phyloP scores from a whole-genome alignment of 2,888 invertebrate species.

The Rhyacophila evoluta region DNA sequence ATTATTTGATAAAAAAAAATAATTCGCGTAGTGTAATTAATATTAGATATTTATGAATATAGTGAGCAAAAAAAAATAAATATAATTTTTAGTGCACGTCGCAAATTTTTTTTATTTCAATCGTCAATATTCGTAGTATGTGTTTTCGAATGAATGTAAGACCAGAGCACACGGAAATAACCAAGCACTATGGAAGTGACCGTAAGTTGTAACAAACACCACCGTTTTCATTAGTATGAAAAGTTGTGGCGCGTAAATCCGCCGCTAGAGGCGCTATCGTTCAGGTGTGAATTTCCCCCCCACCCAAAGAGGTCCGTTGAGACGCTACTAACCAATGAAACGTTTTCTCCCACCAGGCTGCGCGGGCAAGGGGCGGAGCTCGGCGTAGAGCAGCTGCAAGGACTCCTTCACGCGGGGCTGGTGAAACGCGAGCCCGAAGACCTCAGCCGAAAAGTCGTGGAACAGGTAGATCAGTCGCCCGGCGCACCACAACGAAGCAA shows the following conservation, averaged over 20 bases:
- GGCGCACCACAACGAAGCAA: constrained; percentile 70
- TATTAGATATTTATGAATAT: too few species aligned
- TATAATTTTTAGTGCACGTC: too few species aligned
- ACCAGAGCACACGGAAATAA: neutral
- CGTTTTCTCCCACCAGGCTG: constrained; percentile 62
- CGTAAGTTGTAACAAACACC: neutral
- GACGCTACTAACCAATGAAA: constrained; percentile 10
- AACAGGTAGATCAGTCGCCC: constrained; percentile 70
- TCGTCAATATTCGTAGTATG: too few species aligned
- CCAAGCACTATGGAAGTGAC: neutral
- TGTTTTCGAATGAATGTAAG: too few species aligned
- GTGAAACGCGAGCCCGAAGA: constrained; percentile 88
- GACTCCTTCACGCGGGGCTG: constrained; percentile 75
- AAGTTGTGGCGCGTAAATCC: neutral
- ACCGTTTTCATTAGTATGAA: neutral
- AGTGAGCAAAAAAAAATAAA: too few species aligned
- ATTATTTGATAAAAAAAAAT: too few species aligned
- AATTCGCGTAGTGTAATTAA: too few species aligned
- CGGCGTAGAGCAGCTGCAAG: constrained; percentile 69
- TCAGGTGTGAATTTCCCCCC: constrained; percentile 1
- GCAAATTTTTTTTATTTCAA: too few species aligned
- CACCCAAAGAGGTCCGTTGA: constrained; percentile 7
- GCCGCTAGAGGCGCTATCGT: constrained; percentile 12
- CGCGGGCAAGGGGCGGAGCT: constrained; percentile 76
- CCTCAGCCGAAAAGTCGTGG: constrained; percentile 78